Percentiles rank a stretch among this genome's conserved stretches.
Conservation (phyloP, 2,888 invertebrate species). For the Tenthredo mesomela region DNA sequence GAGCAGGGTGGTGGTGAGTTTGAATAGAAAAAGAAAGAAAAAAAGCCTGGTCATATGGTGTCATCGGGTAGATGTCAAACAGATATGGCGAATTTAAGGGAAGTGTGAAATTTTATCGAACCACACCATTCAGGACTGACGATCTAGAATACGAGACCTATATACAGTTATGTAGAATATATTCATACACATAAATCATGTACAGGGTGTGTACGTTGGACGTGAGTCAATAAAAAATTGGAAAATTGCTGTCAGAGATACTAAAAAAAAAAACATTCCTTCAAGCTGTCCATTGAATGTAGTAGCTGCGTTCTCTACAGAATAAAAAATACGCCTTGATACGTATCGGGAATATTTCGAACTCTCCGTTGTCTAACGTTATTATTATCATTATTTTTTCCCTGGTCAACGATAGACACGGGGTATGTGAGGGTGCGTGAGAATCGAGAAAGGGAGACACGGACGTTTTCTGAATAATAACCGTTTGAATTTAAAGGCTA, state of each 20-base stretch:
- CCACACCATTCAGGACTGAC: neutral
- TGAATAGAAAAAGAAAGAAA: neutral
- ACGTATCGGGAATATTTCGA: neutral
- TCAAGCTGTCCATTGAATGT: neutral
- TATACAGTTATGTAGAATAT: neutral
- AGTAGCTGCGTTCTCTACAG: neutral
- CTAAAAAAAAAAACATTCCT: neutral
- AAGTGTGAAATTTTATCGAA: conserved; percentile 5
- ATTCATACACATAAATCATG: neutral
- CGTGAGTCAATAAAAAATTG: neutral
- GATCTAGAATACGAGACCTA: neutral
- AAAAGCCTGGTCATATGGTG: neutral
- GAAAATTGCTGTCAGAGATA: neutral
- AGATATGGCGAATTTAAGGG: neutral
- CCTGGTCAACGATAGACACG: neutral
- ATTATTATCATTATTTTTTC: neutral
- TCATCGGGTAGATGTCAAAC: neutral
- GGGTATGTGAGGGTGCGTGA: conserved; percentile 8
- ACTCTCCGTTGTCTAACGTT: neutral
- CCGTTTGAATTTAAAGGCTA: conserved; percentile 30
- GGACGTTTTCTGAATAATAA: conserved; percentile 20
- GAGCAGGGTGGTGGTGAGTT: neutral
- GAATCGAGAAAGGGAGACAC: neutral
- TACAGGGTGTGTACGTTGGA: neutral
- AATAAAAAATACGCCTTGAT: neutral